Base-by-base conservation (phyloP, 2,797 vertebrate genomes). In the Sebastes matsubarae region DNA sequence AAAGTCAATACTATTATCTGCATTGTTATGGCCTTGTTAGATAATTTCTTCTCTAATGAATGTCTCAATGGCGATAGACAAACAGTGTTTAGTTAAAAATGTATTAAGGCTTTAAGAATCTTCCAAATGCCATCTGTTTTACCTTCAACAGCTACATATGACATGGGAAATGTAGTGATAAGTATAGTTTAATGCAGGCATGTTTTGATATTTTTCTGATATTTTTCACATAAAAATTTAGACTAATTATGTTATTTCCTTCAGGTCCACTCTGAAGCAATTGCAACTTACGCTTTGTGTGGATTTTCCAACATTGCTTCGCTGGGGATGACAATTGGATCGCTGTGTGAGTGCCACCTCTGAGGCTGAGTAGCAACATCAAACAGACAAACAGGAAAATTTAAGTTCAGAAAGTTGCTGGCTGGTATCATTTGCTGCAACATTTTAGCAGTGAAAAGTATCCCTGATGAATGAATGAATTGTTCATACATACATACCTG, bases 261-360 rank as follows among this genome's bases (percentile, higher is more conserved):
- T 87, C 88, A 98, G 97, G 88, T 96, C 77, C 96, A 96, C 57
- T 97, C 97, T 30, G 97, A 98, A 96, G 94, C 90, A 22, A 97
- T 98, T 54, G 97, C 96, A 70, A 98, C 96, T 2, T 98, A 97
- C 0, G 97, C 97, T 57, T 95, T 97, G 74, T 98, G 97, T 92
- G 97, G 97, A 54, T 98, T 98, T 93, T 95, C 97, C 87, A 98
- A 97, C 88, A 82, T 98, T 0, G 90, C 94, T 29, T 97, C 97
- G 18, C 81, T 98, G 66, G 97, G 97, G 83, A 93, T 97, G 66
- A 75, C 91, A 18, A 84, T 97, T 16, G 97, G 97, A 73, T 93
- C 88, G 24, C 80, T 98, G 72, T 88, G 97, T 98, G 95, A 96
- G 97, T 94, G 65, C 20, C 27, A 50, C 46, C 46, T 52, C 46